Evolutionary conservation across 2,797 vertebrate species (phyloP).

Genomic region (Hoplostethus mediterraneus): DNA sequence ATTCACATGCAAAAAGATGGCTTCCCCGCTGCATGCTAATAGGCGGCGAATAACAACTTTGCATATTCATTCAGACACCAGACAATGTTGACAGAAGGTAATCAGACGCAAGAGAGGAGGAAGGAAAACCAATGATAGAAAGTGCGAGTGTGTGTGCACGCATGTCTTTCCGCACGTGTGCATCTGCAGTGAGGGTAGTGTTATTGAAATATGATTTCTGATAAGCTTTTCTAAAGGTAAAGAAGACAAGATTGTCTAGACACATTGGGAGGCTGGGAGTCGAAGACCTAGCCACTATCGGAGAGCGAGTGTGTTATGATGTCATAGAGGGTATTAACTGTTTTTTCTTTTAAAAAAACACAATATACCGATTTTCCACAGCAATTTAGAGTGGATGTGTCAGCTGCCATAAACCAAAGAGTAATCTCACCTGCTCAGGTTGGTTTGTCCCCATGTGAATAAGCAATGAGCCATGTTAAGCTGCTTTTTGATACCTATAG

Average conservation of each 20-base stretch:
- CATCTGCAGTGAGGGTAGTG: constrained; percentile 16
- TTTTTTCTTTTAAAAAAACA: neutral
- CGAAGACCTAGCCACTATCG: neutral
- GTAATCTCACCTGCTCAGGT: constrained; percentile 19
- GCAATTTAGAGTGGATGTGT: constrained; percentile 28
- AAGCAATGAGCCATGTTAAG: constrained; percentile 21
- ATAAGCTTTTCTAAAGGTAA: constrained; percentile 37
- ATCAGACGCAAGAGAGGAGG: constrained; percentile 13
- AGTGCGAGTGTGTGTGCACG: constrained; percentile 9
- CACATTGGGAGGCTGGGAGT: constrained; percentile 5
- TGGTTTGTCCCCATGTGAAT: constrained; percentile 28
- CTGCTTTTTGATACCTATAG: constrained; percentile 33
- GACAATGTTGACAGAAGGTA: constrained; percentile 43
- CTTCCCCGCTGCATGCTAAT: constrained; percentile 57
- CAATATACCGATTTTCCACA: neutral
- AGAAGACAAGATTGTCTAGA: constrained; percentile 13
- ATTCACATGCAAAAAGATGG: constrained; percentile 61
- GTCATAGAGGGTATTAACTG: neutral
- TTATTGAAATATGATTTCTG: constrained; percentile 29
- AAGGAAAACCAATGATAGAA: constrained; percentile 21
- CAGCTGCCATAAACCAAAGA: constrained; percentile 32
- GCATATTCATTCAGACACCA: constrained; percentile 48
- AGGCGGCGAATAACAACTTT: constrained; percentile 39
- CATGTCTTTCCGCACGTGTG: neutral
- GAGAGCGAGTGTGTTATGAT: too few relatives aligned